Percentiles rank a stretch among this genome's conserved stretches.
These are phyloP conservation scores for Drosophila takahashii DNA, from an alignment of 1,140 invertebrate species.

Conservation along the genomic window DNA sequence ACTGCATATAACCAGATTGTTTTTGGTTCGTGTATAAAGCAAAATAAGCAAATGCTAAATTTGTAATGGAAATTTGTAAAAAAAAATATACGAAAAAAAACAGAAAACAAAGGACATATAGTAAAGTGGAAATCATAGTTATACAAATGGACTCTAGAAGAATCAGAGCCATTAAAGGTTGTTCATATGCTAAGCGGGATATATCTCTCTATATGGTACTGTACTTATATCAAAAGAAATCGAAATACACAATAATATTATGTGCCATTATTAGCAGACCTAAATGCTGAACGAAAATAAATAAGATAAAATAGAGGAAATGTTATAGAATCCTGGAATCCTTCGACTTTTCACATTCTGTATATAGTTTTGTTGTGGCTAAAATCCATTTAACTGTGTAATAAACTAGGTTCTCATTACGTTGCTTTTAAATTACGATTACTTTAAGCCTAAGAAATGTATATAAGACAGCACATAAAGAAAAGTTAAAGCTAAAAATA, in stretches of 20 bases:
- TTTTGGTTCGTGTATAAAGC: conserved; percentile 41
- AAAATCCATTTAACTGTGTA: conserved; percentile 23
- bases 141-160: conserved; percentile 22
- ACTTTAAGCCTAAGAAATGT: conserved; percentile 19
- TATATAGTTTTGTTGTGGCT: conserved; percentile 44
- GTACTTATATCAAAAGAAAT: conserved; percentile 38
- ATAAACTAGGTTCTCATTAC: conserved; percentile 5
- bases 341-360: conserved; percentile 12
- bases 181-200: conserved; percentile 48
- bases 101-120: conserved; percentile 4
- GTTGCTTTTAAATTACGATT: conserved; percentile 17
- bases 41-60: conserved; percentile 9
- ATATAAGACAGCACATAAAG: conserved; percentile 19
- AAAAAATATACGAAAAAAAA: conserved; percentile 3
- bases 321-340: conserved; percentile 24
- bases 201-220: conserved; percentile 40
- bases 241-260: conserved; percentile 77
- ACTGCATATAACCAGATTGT: conserved; percentile 12
- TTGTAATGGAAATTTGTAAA: conserved; percentile 32
- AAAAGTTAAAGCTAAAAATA: conserved; percentile 15
- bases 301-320: conserved; percentile 21
- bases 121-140: conserved; percentile 17
- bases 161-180: conserved; percentile 40
- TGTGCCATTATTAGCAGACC: conserved; percentile 80
- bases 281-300: conserved; percentile 32